These are phyloP conservation scores for Chymomyza procnemis DNA, from an alignment of 2,888 invertebrate species.

Conservation along the genomic window DNA sequence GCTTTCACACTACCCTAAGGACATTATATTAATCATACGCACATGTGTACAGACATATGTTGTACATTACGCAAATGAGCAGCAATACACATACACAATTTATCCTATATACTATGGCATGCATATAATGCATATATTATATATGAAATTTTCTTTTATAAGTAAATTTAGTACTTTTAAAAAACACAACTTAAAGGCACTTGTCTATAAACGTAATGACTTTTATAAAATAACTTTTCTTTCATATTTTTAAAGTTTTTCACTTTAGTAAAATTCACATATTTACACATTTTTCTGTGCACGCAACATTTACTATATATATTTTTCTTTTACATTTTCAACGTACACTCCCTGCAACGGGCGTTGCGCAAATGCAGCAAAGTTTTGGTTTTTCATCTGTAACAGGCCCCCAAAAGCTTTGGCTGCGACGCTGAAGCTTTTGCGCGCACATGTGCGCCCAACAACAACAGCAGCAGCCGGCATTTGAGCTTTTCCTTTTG, in stretches of 20 bases:
- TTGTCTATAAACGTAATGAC: too few species aligned
- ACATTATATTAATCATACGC: background rate
- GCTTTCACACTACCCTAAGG: background rate
- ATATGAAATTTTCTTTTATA: conserved; percentile 19
- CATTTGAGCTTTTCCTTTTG: conserved; percentile 44
- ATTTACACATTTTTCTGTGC: background rate
- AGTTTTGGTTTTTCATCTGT: conserved; percentile 14
- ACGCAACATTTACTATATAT: background rate
- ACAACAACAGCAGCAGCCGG: conserved; percentile 48
- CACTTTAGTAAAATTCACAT: background rate
- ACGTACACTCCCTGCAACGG: conserved; percentile 65
- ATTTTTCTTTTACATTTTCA: conserved; percentile 16
- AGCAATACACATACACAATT: conserved; percentile 12
- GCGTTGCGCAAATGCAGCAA: conserved; percentile 67
- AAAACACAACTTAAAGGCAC: too few species aligned
- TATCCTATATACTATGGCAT: conserved; percentile 11
- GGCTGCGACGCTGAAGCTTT: conserved; percentile 52
- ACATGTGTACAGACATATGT: background rate
- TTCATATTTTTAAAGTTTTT: background rate
- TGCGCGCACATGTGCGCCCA: conserved; percentile 12
- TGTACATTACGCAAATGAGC: conserved; percentile 30
- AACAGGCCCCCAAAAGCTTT: conserved; percentile 13
- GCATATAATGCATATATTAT: conserved; percentile 4
- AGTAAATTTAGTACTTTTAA: too few species aligned
- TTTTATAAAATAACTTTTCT: too few species aligned